phyloP scores from a whole-genome alignment of 1,140 invertebrate species.

The Capitella teleta region DNA sequence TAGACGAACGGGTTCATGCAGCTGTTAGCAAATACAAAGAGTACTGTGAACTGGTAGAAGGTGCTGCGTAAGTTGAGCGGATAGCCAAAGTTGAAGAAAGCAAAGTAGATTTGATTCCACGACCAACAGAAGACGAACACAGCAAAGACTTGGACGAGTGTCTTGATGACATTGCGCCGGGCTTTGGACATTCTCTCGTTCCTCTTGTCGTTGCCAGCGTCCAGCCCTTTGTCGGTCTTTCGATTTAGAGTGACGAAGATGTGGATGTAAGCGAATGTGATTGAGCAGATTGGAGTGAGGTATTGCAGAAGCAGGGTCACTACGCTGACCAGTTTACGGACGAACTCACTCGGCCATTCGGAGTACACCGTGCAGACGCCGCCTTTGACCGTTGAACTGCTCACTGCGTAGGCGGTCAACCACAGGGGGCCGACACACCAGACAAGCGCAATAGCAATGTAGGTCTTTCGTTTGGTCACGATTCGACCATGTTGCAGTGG shows the following conservation, averaged over 20 bases:
- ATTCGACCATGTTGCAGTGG: slow-evolving; percentile 3
- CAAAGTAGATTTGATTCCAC: slow-evolving; percentile 7
- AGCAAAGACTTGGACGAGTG: not conserved
- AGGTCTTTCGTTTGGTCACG: not conserved
- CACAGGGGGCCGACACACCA: slow-evolving; percentile 2
- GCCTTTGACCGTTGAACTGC: not conserved
- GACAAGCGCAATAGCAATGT: not conserved
- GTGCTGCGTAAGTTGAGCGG: slow-evolving; percentile 1
- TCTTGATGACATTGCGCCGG: slow-evolving; percentile 5
- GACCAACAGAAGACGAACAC: slow-evolving; percentile 7
- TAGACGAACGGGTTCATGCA: slow-evolving; percentile 13
- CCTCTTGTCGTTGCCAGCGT: not conserved
- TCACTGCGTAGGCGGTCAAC: not conserved
- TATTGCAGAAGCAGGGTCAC: slow-evolving; percentile 8
- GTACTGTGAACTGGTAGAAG: slow-evolving; percentile 10
- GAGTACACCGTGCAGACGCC: slow-evolving; percentile 4
- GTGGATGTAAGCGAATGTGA: slow-evolving; percentile 4
- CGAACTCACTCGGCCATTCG: slow-evolving; percentile 2
- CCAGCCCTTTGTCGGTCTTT: not conserved
- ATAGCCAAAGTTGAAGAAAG: slow-evolving; percentile 7
- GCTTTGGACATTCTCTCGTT: not conserved
- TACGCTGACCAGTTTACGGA: slow-evolving; percentile 2
- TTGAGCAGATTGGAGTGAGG: slow-evolving; percentile 2
- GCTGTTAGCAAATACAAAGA: slow-evolving; percentile 12
- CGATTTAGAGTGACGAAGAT: not conserved